Evolutionary conservation across 2,888 invertebrate species (phyloP).

Genomic region (Meganola albula): DNA sequence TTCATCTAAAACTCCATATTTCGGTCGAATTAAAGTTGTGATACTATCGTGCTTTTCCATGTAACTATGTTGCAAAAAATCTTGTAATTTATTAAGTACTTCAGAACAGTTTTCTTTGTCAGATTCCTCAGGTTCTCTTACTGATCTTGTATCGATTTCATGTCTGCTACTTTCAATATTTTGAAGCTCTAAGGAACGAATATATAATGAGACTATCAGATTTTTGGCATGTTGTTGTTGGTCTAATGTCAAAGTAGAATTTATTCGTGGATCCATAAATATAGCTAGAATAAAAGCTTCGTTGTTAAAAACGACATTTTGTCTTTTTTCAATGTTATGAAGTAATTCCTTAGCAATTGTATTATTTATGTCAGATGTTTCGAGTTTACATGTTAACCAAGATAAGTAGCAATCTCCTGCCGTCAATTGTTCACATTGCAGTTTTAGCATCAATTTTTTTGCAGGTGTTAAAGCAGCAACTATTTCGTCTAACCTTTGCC

Average conservation of each 20-base stretch:
- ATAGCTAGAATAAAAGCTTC: background rate
- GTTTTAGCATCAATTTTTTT: slow-evolving; percentile 14
- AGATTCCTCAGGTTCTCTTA: background rate
- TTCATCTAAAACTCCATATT: background rate
- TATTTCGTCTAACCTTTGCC: background rate
- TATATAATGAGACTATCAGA: no score
- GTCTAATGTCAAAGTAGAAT: background rate
- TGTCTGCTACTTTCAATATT: background rate
- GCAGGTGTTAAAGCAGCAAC: slow-evolving; percentile 2
- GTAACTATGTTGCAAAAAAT: background rate
- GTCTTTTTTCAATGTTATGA: background rate
- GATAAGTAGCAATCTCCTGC: slow-evolving; percentile 13
- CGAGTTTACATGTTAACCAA: slow-evolving; percentile 13
- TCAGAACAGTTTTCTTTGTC: background rate
- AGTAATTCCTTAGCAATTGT: background rate
- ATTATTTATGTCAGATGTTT: slow-evolving; percentile 2
- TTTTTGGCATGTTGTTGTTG: background rate
- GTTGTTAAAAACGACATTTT: background rate
- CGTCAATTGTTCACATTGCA: slow-evolving; percentile 12
- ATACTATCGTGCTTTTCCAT: no score
- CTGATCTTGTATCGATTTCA: background rate
- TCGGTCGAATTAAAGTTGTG: background rate
- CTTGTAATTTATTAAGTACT: background rate
- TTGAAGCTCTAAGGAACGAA: no score
- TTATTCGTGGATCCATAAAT: background rate